Percentiles rank a stretch among this genome's conserved stretches.
Evolutionary conservation across 2,113 vertebrate species (phyloP).

Genomic region (Perca flavescens): DNA sequence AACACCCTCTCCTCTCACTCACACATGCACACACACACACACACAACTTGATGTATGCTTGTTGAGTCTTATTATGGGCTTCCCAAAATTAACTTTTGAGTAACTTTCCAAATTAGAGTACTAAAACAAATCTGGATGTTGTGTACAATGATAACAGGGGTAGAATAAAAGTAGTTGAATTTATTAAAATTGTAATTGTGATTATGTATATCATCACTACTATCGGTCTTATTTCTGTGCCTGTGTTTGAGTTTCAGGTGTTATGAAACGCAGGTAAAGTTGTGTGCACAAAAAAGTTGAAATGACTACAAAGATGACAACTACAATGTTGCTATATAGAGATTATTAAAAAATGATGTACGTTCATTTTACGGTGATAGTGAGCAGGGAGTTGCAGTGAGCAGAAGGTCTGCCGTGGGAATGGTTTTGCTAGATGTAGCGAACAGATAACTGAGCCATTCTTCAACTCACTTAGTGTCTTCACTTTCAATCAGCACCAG

Average conservation of each 20-base stretch:
- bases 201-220: not conserved
- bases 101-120: no score
- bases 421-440: no score
- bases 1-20: slow-evolving; percentile 43
- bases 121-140: not conserved
- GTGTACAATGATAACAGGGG: not conserved
- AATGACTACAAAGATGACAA: not conserved
- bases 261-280: not conserved
- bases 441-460: no score
- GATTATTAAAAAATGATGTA: not conserved
- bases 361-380: not conserved
- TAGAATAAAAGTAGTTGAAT: not conserved
- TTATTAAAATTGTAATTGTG: not conserved
- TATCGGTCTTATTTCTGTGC: not conserved
- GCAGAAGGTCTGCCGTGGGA: no score
- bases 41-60: slow-evolving; percentile 27
- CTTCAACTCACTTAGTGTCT: no score
- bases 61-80: not conserved
- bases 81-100: no score
- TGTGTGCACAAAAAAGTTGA: not conserved
- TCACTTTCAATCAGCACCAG: no score
- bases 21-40: not conserved
- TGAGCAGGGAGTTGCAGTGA: no score
- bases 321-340: not conserved
- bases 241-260: not conserved